Evolutionary conservation across 2,797 vertebrate genomes (phyloP).

Genomic region (Acanthornis magna): DNA sequence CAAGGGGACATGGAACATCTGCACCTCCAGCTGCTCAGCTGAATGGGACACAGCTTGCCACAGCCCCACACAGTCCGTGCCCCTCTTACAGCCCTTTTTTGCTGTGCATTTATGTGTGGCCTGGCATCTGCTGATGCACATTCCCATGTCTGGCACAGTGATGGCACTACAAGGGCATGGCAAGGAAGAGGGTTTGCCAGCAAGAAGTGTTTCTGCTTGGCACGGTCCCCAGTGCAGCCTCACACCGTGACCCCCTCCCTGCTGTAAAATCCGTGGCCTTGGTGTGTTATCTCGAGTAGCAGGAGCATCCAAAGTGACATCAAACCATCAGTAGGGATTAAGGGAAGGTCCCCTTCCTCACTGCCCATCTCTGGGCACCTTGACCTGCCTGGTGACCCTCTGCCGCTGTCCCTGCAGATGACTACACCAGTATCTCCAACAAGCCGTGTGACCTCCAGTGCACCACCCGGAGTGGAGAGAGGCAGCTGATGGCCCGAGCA

Average conservation of each 20-base stretch:
- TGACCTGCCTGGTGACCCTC: background rate
- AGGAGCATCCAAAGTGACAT: background rate
- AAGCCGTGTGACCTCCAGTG: slow-evolving; percentile 93
- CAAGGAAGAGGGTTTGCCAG: background rate
- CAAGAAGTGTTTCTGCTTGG: background rate
- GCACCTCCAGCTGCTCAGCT: background rate
- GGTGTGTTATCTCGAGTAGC: background rate
- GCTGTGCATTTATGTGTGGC: background rate
- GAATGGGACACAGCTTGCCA: background rate
- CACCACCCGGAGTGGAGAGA: slow-evolving; percentile 84
- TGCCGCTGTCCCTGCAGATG: slow-evolving; percentile 76
- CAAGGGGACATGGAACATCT: background rate
- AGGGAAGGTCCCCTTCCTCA: background rate
- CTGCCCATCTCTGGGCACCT: background rate
- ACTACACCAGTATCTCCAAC: slow-evolving; percentile 92
- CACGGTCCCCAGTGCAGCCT: background rate
- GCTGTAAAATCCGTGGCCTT: background rate
- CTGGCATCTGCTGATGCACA: background rate
- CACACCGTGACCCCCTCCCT: background rate
- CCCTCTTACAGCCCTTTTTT: background rate
- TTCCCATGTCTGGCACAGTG: background rate
- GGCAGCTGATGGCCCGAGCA: slow-evolving; percentile 85
- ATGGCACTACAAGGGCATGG: background rate
- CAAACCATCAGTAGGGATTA: background rate
- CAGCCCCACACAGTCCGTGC: background rate